Percentiles rank a stretch among this genome's conserved stretches.
Conservation (phyloP, 2,113 vertebrate genomes). For the Odobenus rosmarus region DNA sequence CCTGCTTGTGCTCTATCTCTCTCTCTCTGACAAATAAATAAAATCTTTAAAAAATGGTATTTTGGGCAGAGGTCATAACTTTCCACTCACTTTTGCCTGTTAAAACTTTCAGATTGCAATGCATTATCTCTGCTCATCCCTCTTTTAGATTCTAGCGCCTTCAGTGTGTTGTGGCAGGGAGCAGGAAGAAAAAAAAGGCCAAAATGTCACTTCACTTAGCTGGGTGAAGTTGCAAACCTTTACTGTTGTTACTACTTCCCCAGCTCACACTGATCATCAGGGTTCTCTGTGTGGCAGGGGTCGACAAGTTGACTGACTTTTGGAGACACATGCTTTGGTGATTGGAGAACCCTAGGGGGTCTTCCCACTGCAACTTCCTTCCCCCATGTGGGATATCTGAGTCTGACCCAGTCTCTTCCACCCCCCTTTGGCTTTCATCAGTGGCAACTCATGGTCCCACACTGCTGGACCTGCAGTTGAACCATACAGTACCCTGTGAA, state of each 20-base stretch:
- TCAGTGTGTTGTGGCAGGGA: neutral
- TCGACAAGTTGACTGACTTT: accelerated
- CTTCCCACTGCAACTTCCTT: neutral
- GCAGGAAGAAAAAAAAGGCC: neutral
- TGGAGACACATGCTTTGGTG: neutral
- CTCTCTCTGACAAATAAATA: too few species aligned
- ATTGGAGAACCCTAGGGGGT: neutral
- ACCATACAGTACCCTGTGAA: too few species aligned
- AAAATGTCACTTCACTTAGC: neutral
- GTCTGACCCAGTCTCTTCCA: neutral
- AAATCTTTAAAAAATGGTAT: neutral
- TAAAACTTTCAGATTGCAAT: slow-evolving; percentile 6
- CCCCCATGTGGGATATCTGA: neutral
- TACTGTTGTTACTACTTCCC: neutral
- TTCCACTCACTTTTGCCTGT: neutral
- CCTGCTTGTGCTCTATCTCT: too few species aligned
- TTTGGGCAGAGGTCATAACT: neutral
- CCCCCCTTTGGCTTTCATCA: neutral
- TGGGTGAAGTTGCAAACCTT: neutral
- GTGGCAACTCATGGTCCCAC: neutral
- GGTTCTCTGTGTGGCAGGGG: accelerated
- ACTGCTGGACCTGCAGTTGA: neutral
- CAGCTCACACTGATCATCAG: neutral
- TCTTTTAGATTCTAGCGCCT: neutral
- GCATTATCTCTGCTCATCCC: neutral